Evolutionary conservation across 92 coral and sea anemone species (phyloP), one percentile per base, ranked within the genome.

Genomic region (Epizoanthus illoricatus): DNA sequence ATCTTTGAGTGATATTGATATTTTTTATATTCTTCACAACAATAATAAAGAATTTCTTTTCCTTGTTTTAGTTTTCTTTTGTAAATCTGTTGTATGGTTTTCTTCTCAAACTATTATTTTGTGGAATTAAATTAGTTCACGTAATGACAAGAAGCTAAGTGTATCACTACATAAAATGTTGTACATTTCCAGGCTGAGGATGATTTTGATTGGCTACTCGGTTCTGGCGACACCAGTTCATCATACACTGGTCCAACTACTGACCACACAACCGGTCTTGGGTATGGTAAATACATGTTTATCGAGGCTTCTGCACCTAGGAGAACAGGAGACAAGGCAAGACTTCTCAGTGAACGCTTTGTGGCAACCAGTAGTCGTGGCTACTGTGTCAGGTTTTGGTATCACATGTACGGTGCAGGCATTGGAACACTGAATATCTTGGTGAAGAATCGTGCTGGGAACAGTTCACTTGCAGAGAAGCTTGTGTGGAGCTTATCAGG

Each of bases 341-440:
- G 99, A 63, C 88, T 94, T 24, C 85, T 91, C 60, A 93, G 94
- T 67, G 99, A 90, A 61, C 98, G 99, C 45, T 96, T 96, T 75
- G 76, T 57, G 1, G 80, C 94, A 20, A 91, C 99, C 39, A 90
- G 91, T 54, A 78, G 74, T 43, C 89, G 83, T 45, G 99, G 99
- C 13, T 81, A 84, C 81, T 96, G 99, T 79, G 81, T 96, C 17
- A 92, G 90, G 86, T 96, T 96, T 85, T 96, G 99, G 99, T 96
- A 93, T 59, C 97, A 96, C 85, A 96, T 96, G 99, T 89, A 93
- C 68, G 99, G 99, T 0, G 87, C 86, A 5, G 74, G 92, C 70
- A 91, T 96, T 55, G 99, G 99, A 8, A 89, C 92, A 2, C 76
- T 96, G 49, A 96, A 93, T 78, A 97, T 96, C 13, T 20, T 93